phyloP scores from a whole-genome alignment of 2,888 invertebrate genomes.

The Phragmatobia fuliginosa region DNA sequence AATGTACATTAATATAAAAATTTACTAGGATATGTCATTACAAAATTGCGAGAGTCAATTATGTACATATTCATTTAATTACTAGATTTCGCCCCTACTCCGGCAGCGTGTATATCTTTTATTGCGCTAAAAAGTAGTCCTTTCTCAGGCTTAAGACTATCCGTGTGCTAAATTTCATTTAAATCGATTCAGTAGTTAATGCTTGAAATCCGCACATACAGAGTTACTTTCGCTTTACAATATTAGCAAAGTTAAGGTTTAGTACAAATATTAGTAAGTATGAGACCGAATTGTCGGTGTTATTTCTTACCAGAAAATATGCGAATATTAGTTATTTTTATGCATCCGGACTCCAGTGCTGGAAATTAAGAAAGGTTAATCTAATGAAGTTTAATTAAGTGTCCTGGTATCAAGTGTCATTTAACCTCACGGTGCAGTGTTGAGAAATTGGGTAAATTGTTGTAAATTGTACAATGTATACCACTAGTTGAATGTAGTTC shows the following conservation, averaged over 20 bases:
- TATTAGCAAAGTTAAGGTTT: too few relatives aligned
- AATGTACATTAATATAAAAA: neutral
- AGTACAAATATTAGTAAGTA: too few relatives aligned
- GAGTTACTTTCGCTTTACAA: too few relatives aligned
- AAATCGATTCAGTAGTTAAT: too few relatives aligned
- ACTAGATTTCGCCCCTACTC: too few relatives aligned
- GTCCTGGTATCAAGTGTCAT: neutral
- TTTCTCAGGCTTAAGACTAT: too few relatives aligned
- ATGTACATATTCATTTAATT: too few relatives aligned
- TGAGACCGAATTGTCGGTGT: neutral
- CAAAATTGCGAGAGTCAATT: neutral
- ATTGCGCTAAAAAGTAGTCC: too few relatives aligned
- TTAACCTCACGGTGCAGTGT: neutral
- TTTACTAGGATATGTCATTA: neutral
- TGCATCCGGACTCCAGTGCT: neutral
- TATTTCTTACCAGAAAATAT: neutral
- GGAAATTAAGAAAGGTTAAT: neutral
- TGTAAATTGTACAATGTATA: neutral
- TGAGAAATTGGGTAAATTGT: neutral
- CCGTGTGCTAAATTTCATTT: too few relatives aligned
- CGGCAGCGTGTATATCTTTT: too few relatives aligned
- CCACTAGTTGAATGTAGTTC: neutral
- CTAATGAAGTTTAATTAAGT: neutral
- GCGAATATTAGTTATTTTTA: neutral
- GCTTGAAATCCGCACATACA: too few relatives aligned